These are phyloP conservation scores for Felis chaus DNA, from an alignment of 2,113 vertebrate species.

Conservation along the genomic window DNA sequence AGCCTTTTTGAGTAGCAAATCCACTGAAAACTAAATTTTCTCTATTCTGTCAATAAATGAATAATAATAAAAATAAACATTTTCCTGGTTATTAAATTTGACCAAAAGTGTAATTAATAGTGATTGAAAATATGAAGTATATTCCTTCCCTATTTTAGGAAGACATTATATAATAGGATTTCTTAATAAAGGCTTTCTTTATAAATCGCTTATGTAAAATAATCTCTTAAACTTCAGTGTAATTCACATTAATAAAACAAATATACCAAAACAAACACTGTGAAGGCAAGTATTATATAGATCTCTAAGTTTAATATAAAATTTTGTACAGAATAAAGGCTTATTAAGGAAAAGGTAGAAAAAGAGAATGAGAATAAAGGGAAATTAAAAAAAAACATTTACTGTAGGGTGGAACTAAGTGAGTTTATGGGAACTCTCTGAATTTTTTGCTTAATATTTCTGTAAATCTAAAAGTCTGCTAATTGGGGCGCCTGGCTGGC, in stretches of 20 bases:
- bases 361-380: background rate
- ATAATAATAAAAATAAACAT: background rate
- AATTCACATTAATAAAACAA: slow-evolving; percentile 11
- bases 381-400: background rate
- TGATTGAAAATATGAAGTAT: background rate
- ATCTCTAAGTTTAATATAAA: background rate
- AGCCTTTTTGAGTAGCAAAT: background rate
- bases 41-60: background rate
- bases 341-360: background rate
- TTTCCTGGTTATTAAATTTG: background rate
- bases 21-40: background rate
- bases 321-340: background rate
- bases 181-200: background rate
- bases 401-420: background rate
- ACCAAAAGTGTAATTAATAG: background rate
- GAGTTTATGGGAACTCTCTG: background rate
- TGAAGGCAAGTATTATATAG: background rate
- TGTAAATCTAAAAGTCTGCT: background rate
- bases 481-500: background rate
- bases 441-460: background rate
- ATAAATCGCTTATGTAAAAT: background rate
- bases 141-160: background rate
- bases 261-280: background rate
- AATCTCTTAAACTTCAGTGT: background rate
- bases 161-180: background rate